Evolutionary conservation across 2,888 invertebrate genomes (phyloP), one percentile per base, ranked within the genome.

Genomic region (Euplagia quadripunctaria): DNA sequence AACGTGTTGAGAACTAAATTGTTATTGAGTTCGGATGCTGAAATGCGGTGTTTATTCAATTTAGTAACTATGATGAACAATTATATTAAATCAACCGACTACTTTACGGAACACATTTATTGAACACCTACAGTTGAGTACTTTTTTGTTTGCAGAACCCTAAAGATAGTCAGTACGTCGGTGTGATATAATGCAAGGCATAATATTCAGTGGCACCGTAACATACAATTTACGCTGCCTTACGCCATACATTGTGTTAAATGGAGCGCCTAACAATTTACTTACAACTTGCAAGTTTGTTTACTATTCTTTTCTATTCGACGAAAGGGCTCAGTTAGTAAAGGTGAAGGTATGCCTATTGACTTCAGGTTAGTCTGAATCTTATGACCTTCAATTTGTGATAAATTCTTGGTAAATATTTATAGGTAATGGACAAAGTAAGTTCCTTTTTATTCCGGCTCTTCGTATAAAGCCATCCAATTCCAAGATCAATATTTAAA

Each of bases 191-290:
- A 89, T 85, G 90, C 86, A 91, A 91, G 82, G 78, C 75, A 80
- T 82, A 83, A 85, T 84, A 84, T 82, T 80, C 87, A 81, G 81
- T 85, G 86, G 81, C 85, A 86, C 85, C 85, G 91, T 90, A 91
- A 89, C 89, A 89, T 84, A 87, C 86, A 87, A 90, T 89, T 90
- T 89, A 88, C 89, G 89, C 85, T 85, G 87, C 82, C 87, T 90
- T 91, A 87, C 90, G 70, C 79, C 84, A 85, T 80, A 79, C 79
- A 76, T 81, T 77, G 71, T 72, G 81, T 82, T 86, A 89, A 92
- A 86, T 90, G 83, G 91, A 90, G 88, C 89, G 87, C 86, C 83
- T 82, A 87, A 79, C 72, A 79, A 49, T 20, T 68, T 71, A 90
- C 90, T 88, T 87, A 85, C 82, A 71, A 90, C 90, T 88, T 87